These are phyloP conservation scores for Ciconia maguari DNA, from an alignment of 2,113 vertebrate genomes.

Conservation along the genomic window DNA sequence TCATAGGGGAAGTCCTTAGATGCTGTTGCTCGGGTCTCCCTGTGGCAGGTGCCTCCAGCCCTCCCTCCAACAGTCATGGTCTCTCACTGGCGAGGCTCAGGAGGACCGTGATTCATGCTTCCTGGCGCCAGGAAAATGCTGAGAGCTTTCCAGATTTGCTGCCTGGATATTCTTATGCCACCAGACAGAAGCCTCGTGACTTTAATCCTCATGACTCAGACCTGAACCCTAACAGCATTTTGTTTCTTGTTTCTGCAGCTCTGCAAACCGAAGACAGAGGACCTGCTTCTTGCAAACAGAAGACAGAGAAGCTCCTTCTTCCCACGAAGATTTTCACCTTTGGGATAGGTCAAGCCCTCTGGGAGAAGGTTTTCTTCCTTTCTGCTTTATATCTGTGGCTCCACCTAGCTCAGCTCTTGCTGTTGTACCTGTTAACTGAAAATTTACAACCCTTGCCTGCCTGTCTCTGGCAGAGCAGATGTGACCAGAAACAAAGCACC, in stretches of 20 bases:
- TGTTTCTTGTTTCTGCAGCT: neutral
- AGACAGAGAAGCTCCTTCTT: neutral
- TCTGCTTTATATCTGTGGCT: neutral
- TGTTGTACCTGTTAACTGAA: neutral
- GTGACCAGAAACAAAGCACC: neutral
- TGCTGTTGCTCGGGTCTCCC: neutral
- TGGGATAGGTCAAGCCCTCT: neutral
- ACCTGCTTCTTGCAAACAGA: neutral
- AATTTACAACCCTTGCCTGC: neutral
- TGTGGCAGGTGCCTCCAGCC: neutral
- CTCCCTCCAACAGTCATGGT: neutral
- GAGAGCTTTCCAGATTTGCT: neutral
- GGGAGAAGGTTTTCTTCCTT: neutral
- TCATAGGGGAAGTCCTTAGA: neutral
- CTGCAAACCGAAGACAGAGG: neutral
- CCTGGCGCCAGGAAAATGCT: neutral
- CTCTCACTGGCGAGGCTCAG: neutral
- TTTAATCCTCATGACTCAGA: neutral
- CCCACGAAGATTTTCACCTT: neutral
- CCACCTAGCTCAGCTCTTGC: neutral
- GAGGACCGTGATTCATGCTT: neutral
- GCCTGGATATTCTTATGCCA: neutral
- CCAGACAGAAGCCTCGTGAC: neutral
- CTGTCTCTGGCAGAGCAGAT: neutral
- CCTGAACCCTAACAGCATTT: neutral